Evolutionary conservation across 2,888 invertebrate genomes (phyloP).

Genomic region (Ormia ochracea): DNA sequence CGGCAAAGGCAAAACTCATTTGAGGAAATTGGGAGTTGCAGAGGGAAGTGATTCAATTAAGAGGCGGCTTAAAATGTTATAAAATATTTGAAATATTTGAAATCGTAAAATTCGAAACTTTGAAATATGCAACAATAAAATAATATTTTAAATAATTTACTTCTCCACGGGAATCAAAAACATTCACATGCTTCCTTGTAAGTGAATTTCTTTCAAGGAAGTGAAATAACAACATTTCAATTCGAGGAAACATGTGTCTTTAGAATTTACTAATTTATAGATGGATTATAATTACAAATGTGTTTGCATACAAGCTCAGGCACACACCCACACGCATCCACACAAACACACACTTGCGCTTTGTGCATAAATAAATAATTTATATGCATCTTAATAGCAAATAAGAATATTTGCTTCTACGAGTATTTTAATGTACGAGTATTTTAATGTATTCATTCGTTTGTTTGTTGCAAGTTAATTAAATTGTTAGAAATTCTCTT

Average conservation of each 20-base stretch:
- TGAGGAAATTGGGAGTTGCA: neutral
- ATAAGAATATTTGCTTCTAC: too few species aligned
- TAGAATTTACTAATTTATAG: neutral
- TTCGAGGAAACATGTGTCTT: neutral
- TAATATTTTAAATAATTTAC: neutral
- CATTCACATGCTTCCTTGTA: neutral
- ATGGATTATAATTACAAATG: neutral
- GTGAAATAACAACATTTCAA: neutral
- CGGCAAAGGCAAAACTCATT: neutral
- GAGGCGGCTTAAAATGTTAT: neutral
- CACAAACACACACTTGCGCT: neutral
- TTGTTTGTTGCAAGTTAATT: conserved; percentile 36
- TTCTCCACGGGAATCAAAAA: neutral
- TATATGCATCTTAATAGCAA: too few species aligned
- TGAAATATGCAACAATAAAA: neutral
- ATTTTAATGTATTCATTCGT: neutral
- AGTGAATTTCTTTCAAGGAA: neutral
- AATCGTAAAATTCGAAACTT: neutral
- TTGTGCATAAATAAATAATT: neutral
- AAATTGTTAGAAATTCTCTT: conserved; percentile 44
- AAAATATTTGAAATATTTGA: neutral
- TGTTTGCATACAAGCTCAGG: neutral
- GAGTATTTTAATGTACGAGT: neutral
- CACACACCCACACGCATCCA: neutral
- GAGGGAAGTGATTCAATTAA: too few species aligned